phyloP scores from a whole-genome alignment of 1,140 invertebrate species.

The Trialeurodes vaporariorum region DNA sequence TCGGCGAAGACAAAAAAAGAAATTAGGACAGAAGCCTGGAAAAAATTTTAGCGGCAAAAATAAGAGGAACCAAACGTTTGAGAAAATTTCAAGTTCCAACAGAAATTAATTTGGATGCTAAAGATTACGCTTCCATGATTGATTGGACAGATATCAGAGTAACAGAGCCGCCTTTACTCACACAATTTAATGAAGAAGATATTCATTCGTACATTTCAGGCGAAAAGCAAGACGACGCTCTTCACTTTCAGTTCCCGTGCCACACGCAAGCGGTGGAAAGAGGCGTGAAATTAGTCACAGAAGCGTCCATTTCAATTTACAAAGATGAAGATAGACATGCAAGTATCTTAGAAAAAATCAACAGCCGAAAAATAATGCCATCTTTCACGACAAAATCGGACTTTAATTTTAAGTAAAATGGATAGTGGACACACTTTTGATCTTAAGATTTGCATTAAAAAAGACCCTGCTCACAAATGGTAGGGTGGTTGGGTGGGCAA shows the following conservation, averaged over 20 bases:
- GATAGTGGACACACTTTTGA: too few relatives aligned
- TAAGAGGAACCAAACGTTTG: constrained; percentile 3
- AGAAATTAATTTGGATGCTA: constrained; percentile 19
- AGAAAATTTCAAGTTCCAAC: constrained; percentile 17
- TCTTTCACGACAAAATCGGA: too few relatives aligned
- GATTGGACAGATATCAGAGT: constrained; percentile 19
- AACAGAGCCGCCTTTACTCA: constrained; percentile 18
- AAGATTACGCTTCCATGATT: too few relatives aligned
- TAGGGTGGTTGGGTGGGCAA: too few relatives aligned
- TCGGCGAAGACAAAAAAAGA: constrained; percentile 24
- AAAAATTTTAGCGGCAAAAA: constrained; percentile 21
- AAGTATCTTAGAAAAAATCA: too few relatives aligned
- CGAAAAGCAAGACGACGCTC: constrained; percentile 5
- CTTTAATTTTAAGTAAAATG: too few relatives aligned
- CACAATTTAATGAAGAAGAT: constrained; percentile 16
- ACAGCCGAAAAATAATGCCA: too few relatives aligned
- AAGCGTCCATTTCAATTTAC: constrained; percentile 20
- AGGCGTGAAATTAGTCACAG: constrained; percentile 29
- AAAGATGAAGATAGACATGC: constrained; percentile 17
- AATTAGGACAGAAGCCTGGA: constrained; percentile 24
- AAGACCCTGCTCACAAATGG: too few relatives aligned
- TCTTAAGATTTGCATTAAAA: too few relatives aligned
- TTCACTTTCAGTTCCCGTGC: constrained; percentile 21
- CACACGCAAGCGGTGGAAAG: constrained; percentile 28
- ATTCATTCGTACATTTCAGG: constrained; percentile 10